Conservation (phyloP, 2,797 vertebrate genomes). For the Ctenopoma multispine region DNA sequence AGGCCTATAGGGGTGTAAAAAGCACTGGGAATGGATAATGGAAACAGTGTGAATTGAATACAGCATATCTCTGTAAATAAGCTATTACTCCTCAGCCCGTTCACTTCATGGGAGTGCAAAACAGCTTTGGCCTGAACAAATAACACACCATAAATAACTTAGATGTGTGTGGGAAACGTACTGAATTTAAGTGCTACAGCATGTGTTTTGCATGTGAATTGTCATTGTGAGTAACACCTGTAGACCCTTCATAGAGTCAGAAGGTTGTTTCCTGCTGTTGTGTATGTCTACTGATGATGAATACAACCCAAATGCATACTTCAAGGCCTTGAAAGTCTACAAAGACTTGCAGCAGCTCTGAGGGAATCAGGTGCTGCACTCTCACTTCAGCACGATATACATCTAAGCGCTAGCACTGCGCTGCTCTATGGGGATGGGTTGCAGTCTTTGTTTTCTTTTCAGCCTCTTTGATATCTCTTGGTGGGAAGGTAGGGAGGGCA, state of each 20-base stretch:
- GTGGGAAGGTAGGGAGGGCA: conserved; percentile 44
- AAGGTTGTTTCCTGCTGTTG: conserved; percentile 50
- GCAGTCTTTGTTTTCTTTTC: conserved; percentile 75
- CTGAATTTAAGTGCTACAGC: conserved; percentile 1
- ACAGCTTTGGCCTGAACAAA: conserved; percentile 31
- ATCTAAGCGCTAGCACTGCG: conserved; percentile 47
- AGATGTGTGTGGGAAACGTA: conserved; percentile 34
- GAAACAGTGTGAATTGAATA: conserved; percentile 34
- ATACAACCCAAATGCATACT: conserved; percentile 53
- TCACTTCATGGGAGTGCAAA: conserved; percentile 28
- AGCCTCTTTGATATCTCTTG: conserved; percentile 70
- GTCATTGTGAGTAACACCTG: conserved; percentile 51
- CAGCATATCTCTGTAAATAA: conserved; percentile 45
- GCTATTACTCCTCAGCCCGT: conserved; percentile 29
- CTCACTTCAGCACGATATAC: conserved; percentile 58
- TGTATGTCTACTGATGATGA: conserved; percentile 60
- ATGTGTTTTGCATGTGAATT: conserved; percentile 48
- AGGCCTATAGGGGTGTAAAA: conserved; percentile 13
- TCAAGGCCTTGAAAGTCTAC: conserved; percentile 61
- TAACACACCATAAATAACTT: conserved; percentile 32
- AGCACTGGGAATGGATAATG: conserved; percentile 31
- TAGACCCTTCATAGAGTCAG: conserved; percentile 43
- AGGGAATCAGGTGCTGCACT: conserved; percentile 69
- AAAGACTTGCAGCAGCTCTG: conserved; percentile 62
- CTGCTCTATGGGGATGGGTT: conserved; percentile 54